Evolutionary conservation across 2,113 vertebrate genomes (phyloP).

Genomic region (Erythrocebus patas): DNA sequence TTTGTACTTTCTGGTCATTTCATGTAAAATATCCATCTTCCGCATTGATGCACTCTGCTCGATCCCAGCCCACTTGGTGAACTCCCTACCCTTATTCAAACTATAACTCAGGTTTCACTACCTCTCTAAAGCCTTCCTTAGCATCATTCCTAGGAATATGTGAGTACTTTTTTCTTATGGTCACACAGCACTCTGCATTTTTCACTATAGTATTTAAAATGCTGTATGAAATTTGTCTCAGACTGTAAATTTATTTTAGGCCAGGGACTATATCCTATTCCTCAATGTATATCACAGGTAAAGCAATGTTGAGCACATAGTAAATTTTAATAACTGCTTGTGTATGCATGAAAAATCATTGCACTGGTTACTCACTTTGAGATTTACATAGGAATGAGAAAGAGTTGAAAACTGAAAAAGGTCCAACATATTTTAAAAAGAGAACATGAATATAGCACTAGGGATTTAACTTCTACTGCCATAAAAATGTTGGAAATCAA

Average conservation of each 20-base stretch:
- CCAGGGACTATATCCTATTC: not conserved
- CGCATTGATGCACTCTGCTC: not conserved
- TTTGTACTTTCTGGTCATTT: conserved; percentile 16
- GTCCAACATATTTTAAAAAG: not conserved
- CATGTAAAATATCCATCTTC: not conserved
- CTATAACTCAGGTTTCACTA: not conserved
- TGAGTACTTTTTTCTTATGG: not conserved
- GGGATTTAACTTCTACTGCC: not conserved
- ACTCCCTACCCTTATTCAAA: not conserved
- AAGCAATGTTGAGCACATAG: not conserved
- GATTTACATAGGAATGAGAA: not conserved
- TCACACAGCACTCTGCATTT: not conserved
- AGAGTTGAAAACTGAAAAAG: conserved; percentile 43
- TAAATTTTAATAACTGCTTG: conserved; percentile 23
- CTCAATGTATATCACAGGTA: not conserved
- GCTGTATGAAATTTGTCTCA: not conserved
- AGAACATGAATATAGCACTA: not conserved
- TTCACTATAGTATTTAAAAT: not conserved
- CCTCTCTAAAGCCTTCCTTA: not conserved
- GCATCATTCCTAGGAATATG: not conserved
- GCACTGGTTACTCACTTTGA: conserved; percentile 14
- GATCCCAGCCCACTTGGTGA: not conserved
- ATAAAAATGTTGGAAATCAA: not conserved
- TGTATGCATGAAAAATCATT: not conserved
- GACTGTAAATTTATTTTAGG: not conserved